Base-by-base conservation (phyloP, 2,888 invertebrate species). In the Sisyra terminalis region DNA sequence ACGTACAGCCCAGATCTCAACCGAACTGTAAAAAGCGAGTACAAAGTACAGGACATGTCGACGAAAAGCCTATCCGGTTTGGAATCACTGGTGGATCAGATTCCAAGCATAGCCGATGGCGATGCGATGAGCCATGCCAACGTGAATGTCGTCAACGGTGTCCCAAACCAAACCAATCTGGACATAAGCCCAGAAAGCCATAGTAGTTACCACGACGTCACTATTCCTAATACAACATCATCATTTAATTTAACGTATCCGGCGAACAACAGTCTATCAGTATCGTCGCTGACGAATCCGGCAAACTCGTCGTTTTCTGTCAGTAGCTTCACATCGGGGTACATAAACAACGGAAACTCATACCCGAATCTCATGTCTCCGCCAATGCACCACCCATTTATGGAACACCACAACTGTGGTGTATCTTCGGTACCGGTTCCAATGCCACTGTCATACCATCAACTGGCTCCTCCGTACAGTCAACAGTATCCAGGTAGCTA, bases 11-110 rank as follows among this genome's bases (percentile, higher is more conserved):
- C 58, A 54, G 60, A 59, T 29, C 55, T 56, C 53, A 57, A 44
- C 56, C 58, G 45, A 48, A 50, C 45, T 47, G 49, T 43, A 56
- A 46, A 49, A 63, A 1, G 42, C 38, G 39, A 47, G 46, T 32
- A 49, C 16, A 53, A 51, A 11, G 56, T 57, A 32, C 79, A 80
- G 55, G 86, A 86, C 63, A 81, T 86, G 29, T 76, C 86, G n/a
- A 79, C 84, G 18, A 87, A 87, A 59, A 85, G 84, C 52, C 66
- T 86, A 39, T 87, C 87, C 13, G 89, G 88, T 14, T 68, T 89
- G 38, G 88, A 89, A 62, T 88, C 87, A 34, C 69, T 89, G 39
- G 88, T 89, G 48, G 88, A 89, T 66, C 89, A 89, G 70, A 89
- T 89, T 62, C 89, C 88, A 40, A 82, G 84, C 53, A 83, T 87